Conservation (phyloP, 2,113 vertebrate species). For the Suricata suricatta region DNA sequence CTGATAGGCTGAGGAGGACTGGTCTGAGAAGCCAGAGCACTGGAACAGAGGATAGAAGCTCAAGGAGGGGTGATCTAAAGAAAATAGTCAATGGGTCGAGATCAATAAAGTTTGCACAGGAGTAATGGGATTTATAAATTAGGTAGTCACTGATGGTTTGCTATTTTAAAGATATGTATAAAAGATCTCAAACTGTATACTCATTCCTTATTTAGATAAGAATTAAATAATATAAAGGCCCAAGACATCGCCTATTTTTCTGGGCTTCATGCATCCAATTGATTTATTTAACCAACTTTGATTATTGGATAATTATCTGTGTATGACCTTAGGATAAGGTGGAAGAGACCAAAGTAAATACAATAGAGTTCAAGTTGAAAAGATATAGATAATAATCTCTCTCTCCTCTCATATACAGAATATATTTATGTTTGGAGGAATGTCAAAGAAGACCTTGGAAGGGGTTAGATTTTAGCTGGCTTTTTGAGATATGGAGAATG, state of each 20-base stretch:
- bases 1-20: not conserved
- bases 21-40: not conserved
- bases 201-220: not conserved
- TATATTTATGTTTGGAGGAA: not conserved
- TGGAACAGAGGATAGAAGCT: not conserved
- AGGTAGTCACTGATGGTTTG: not conserved
- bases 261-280: not conserved
- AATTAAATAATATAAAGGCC: not conserved
- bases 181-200: not conserved
- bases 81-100: not conserved
- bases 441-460: not conserved
- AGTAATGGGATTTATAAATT: not conserved
- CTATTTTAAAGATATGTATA: not conserved
- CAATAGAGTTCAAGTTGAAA: not conserved
- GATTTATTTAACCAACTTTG: not conserved
- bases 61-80: not conserved
- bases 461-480: not conserved
- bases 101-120: not conserved
- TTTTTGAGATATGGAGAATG: not conserved
- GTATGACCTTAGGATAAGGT: not conserved
- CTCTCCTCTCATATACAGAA: too few species aligned
- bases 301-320: not conserved
- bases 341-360: not conserved
- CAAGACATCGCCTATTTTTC: not conserved
- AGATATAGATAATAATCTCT: not conserved